Evolutionary conservation across 2,113 vertebrate species (phyloP).

Genomic region (Tylochromis polylepis): DNA sequence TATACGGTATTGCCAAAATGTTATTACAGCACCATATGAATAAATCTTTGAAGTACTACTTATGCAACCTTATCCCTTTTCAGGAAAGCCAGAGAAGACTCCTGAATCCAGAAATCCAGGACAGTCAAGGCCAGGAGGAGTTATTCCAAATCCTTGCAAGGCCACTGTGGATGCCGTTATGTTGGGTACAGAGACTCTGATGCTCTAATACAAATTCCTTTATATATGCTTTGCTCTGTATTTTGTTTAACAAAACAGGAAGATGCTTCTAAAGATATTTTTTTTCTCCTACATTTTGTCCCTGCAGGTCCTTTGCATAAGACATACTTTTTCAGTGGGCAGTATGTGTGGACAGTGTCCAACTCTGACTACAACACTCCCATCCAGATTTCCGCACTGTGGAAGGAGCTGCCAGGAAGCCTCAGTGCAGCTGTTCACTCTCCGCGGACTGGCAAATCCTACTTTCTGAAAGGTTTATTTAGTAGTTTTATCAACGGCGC

Average conservation of each 20-base stretch:
- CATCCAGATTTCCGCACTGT: slow-evolving; percentile 68
- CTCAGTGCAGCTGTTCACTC: slow-evolving; percentile 81
- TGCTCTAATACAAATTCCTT: background rate
- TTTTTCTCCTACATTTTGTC: background rate
- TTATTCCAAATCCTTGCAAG: slow-evolving; percentile 73
- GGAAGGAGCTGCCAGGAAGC: slow-evolving; percentile 79
- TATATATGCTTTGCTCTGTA: background rate
- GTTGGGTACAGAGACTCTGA: slow-evolving; percentile 64
- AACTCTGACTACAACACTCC: slow-evolving; percentile 68
- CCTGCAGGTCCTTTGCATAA: slow-evolving; percentile 72
- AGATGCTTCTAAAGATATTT: background rate
- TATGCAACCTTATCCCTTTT: background rate
- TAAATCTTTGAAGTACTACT: background rate
- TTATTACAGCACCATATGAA: background rate
- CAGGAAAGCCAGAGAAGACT: slow-evolving; percentile 65
- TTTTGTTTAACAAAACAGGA: background rate
- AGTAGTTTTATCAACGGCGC: background rate
- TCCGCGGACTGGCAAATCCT: slow-evolving; percentile 74
- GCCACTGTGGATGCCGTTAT: slow-evolving; percentile 77
- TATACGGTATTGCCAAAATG: slow-evolving; percentile 73
- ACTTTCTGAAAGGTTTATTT: slow-evolving; percentile 79
- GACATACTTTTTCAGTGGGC: slow-evolving; percentile 80
- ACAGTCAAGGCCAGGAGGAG: background rate
- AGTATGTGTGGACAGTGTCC: slow-evolving; percentile 80
- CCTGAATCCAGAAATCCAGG: slow-evolving; percentile 14